Base-by-base conservation (phyloP, 1,140 invertebrate genomes). In the Caenorhabditis tropicalis region DNA sequence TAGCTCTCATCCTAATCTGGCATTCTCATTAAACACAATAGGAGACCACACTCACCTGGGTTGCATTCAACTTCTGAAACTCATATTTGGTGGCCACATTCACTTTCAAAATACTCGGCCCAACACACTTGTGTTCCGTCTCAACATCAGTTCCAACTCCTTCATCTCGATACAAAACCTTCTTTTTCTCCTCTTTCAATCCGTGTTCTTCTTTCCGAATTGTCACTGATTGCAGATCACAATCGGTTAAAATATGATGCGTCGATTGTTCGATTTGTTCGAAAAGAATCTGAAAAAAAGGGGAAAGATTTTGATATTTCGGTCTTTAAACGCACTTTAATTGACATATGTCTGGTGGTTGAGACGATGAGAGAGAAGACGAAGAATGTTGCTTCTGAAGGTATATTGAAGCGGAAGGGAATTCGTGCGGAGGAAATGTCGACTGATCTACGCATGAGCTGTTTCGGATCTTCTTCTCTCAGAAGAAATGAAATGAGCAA, bases 321-420 rank as follows among this genome's bases (percentile, higher is more conserved):
- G 58, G 31, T 65, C 58, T 65, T 65, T 43, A 74, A 74, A 74
- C 65, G 33, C 16, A 74, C 65, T 74, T 74, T 39, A 74, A 74
- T 74, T 15, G 65, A 43, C 65, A 74, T n/a, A n/a, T 74, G 33
- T 74, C 65, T 39, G n/a, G 65, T 12, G 21, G 7, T n/a, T 43
- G 33, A 31, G 29, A 43, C n/a, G 19, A 21, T 12, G 12, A 33
- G 24, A 15, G 27, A 39, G n/a, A 46, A 33, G 65, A 24, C 24
- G 19, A 33, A 43, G 29, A 43, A 24, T 6, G 24, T 10, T 33
- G 36, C 3, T 15, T 39, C 16, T 16, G 21, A 65, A 24, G 58
- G 36, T 24, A n/a, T 43, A 43, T 43, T 74, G 65, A 74, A 74
- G 65, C 65, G 65, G 65, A 74, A 74, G 36, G 65, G 36, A 74